phyloP scores from a whole-genome alignment of 2,888 invertebrate species.

The Cyaniris semiargus region DNA sequence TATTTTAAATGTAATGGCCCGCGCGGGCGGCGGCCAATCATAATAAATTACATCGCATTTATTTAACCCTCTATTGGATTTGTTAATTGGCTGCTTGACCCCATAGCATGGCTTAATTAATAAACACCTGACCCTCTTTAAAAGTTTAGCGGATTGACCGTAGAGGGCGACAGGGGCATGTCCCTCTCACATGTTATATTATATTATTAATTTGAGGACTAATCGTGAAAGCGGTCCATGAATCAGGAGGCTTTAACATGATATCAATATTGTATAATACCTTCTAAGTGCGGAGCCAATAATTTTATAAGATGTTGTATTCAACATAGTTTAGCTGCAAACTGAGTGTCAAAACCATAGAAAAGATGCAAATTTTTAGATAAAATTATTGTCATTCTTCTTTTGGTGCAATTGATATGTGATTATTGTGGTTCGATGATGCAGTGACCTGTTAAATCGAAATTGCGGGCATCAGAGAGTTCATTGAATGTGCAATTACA shows the following conservation, averaged over 20 bases:
- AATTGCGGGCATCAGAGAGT: not conserved
- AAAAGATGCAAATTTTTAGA: not conserved
- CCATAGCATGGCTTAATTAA: constrained; percentile 42
- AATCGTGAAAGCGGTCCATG: not conserved
- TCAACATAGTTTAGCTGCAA: not conserved
- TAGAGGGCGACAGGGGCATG: not conserved
- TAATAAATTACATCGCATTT: constrained; percentile 71
- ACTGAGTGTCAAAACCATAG: not conserved
- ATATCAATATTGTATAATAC: not conserved
- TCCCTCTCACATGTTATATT: not conserved
- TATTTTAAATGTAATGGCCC: constrained; percentile 70
- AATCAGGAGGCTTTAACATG: not conserved
- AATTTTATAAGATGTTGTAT: not conserved
- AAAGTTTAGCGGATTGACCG: not conserved
- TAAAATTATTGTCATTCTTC: no score
- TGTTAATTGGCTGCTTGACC: constrained; percentile 65
- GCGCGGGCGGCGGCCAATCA: constrained; percentile 53
- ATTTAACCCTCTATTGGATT: constrained; percentile 57
- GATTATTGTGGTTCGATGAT: not conserved
- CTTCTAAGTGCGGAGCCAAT: not conserved
- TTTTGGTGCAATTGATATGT: not conserved
- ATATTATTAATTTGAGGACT: not conserved
- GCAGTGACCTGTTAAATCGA: not conserved
- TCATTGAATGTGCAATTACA: not conserved
- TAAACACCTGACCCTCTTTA: constrained; percentile 10